Base-by-base conservation (phyloP, 2,888 invertebrate species). In the Vandiemenella viatica region DNA sequence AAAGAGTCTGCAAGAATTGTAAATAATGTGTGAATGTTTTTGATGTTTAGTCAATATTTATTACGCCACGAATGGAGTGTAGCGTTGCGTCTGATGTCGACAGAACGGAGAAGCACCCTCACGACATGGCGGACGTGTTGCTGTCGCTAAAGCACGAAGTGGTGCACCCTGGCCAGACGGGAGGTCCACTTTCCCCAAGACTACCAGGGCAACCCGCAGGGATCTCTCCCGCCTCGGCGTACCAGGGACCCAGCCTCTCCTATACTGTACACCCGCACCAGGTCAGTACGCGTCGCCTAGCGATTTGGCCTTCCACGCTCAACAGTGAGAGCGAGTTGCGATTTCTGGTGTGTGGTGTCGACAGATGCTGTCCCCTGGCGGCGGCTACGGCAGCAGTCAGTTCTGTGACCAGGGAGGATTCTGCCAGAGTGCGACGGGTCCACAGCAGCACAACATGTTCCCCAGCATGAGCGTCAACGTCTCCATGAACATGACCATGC, bases 401-500 rank as follows among this genome's bases (percentile, higher is more conserved):
- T 57, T 55, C 50, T 56, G 55, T 50, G 37, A 43, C 23, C 47
- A 50, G 26, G 52, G 52, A 10, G 42, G 19, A 8, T 13, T 18
- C 13, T 13, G 20, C 38, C 53, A 55, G 48, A 58, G 53, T 57
- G 57, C 23, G 67, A 0, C 69, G 64, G 4, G 66, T 6, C 58
- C 7, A 19, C 57, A 57, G 23, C 61, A 60, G 52, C 55, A 60
- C 18, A 60, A 60, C 52, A 48, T 53, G 55, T 88, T 88, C 64
- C 90, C 92, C 50, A 85, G 90, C 60, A 93, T 95, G 93, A 90
- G 89, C 61, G 92, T 95, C 56, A 95, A 95, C 63, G 91, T 95
- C 0, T 88, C 87, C 58, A 95, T 95, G 93, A 93, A 92, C 66
- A 95, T 95, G 93, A 93, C 93, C 50, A 92, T 93, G 84, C 90